These are phyloP conservation scores for Chrysolina haemoptera DNA, from an alignment of 2,888 invertebrate species.

Conservation along the genomic window DNA sequence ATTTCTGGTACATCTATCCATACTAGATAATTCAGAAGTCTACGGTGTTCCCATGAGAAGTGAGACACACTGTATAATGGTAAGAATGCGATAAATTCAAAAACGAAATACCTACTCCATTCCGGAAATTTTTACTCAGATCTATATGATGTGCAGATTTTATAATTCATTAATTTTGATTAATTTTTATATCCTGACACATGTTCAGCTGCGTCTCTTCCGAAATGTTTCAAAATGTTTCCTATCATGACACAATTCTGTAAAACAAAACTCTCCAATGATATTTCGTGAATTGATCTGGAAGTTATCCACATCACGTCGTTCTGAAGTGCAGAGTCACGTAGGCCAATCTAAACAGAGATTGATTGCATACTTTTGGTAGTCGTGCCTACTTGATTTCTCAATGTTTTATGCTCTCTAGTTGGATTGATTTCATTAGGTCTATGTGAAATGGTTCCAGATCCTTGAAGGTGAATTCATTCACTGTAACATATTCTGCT, in stretches of 20 bases:
- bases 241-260: not conserved
- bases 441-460: not conserved
- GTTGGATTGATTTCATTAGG: not conserved
- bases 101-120: too few relatives aligned
- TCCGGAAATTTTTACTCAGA: too few relatives aligned
- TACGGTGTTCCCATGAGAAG: too few relatives aligned
- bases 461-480: not conserved
- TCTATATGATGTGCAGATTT: too few relatives aligned
- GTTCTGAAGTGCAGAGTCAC: slow-evolving; percentile 31
- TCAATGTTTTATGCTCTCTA: not conserved
- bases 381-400: slow-evolving; percentile 27
- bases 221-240: not conserved
- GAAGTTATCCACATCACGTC: slow-evolving; percentile 16
- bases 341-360: slow-evolving; percentile 37
- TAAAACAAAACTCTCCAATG: not conserved
- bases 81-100: too few relatives aligned
- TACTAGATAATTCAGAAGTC: too few relatives aligned
- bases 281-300: not conserved
- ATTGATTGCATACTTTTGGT: slow-evolving; percentile 41
- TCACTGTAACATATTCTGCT: not conserved
- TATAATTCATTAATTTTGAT: too few relatives aligned
- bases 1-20: too few relatives aligned
- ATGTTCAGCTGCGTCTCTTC: too few relatives aligned
- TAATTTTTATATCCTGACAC: too few relatives aligned
- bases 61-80: too few relatives aligned